Base-by-base conservation (phyloP, 2,888 invertebrate genomes). In the Luperina testacea region DNA sequence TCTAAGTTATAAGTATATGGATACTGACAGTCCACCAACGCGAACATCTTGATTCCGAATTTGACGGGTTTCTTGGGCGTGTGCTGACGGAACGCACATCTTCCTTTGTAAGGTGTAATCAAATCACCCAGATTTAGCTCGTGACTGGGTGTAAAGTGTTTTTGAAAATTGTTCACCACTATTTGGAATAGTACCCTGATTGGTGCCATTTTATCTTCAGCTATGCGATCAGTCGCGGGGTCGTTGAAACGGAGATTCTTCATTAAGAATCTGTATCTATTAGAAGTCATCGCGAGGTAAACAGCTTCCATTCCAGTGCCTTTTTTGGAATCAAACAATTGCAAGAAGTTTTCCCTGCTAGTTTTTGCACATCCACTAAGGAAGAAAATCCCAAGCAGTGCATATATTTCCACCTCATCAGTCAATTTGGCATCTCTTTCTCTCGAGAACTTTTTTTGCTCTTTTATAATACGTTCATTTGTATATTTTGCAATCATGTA, bases 1-100 rank as follows among this genome's bases (percentile, higher is more conserved):
- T 86, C 86, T 61, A 86, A 83, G 75, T 86, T 86, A 61, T 83
- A 81, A 45, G 86, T 86, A 42, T 81, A 86, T 48, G 85, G 85
- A 72, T 76, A 78, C 20, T 83, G 76, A n/a, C 86, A 86, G 48
- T 86, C 86, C 8, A 81, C 83, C 13, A 86, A 69, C 6, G 83
- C 75, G 9, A 86, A 86, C 73, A 83, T 83, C 63, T 78, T 81
- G 13, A 83, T 81, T 61, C 83, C 86, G 17, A 70, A 45, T 65
- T 84, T 81, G 8, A 77, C 24, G 7, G 68, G 17, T 5, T 79
- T 82, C 13, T 77, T 86, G 1, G 86, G 86, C 57, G 59, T 77
- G 20, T 85, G 72, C 64, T 85, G 84, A 32, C 86, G 87, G 20
- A 85, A 86, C n/a, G 48, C 67, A 70, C 85, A 85, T 64, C 78